Percentiles rank a stretch among this genome's conserved stretches.
These are phyloP conservation scores for Oxyruncus cristatus DNA, from an alignment of 2,113 vertebrate species.

Conservation along the genomic window DNA sequence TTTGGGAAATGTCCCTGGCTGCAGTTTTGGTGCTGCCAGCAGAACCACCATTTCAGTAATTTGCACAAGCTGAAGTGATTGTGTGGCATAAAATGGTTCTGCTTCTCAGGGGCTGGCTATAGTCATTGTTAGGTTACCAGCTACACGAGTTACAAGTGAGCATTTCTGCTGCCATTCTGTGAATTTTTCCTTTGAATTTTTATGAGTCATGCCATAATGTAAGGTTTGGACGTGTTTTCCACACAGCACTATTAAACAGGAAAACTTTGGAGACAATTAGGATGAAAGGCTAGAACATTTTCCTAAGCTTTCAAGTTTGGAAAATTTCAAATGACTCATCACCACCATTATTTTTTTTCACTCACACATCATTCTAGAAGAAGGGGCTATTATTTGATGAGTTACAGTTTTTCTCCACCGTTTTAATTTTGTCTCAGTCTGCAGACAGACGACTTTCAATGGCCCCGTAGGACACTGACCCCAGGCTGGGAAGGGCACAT, in stretches of 20 bases:
- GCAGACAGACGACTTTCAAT: neutral
- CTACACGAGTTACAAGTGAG: neutral
- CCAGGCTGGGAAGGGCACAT: neutral
- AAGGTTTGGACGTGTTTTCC: neutral
- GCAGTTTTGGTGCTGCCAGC: neutral
- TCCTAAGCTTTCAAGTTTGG: neutral
- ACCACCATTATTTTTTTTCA: neutral
- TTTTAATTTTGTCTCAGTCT: neutral
- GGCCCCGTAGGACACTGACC: neutral
- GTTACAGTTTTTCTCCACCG: neutral
- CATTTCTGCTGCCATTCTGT: neutral
- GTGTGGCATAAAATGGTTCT: neutral
- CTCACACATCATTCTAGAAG: neutral
- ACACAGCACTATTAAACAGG: neutral
- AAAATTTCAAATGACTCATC: neutral
- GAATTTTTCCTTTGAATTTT: neutral
- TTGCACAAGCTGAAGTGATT: neutral
- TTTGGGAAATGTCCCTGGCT: neutral
- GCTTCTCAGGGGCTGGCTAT: neutral
- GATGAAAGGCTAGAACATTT: neutral
- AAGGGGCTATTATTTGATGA: neutral
- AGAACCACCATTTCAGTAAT: neutral
- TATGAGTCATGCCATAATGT: neutral
- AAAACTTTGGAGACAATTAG: neutral
- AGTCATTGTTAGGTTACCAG: neutral